Percentiles rank a stretch among this genome's conserved stretches.
Evolutionary conservation across 1,140 invertebrate species (phyloP).

Genomic region (Cyrtorhinus lividipennis): DNA sequence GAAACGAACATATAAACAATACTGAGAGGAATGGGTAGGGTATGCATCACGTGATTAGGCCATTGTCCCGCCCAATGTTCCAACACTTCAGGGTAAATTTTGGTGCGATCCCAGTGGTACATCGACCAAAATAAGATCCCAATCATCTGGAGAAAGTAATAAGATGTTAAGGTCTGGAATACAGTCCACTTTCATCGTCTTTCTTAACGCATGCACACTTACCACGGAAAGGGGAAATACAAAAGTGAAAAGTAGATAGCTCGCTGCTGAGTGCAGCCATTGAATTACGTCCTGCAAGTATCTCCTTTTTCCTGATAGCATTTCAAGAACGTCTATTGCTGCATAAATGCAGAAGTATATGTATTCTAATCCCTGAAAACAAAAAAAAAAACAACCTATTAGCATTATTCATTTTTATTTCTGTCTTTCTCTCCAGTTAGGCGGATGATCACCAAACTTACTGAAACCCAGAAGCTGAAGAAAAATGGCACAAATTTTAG

Average conservation of each 20-base stretch:
- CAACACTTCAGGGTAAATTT: constrained; percentile 44
- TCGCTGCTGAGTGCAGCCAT: background rate
- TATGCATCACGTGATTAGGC: constrained; percentile 54
- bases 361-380: background rate
- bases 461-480: background rate
- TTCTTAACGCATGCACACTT: no score
- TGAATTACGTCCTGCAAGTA: background rate
- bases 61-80: constrained; percentile 46
- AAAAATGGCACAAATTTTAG: background rate
- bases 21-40: constrained; percentile 32
- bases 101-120: constrained; percentile 47
- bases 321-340: background rate
- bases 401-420: no score
- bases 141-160: constrained; percentile 38
- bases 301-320: background rate
- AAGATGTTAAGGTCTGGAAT: no score
- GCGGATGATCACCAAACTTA: no score
- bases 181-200: no score
- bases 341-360: background rate
- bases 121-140: constrained; percentile 48
- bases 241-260: background rate
- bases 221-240: constrained; percentile 3
- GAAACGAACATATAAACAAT: constrained; percentile 32
- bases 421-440: no score
- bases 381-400: no score